These are phyloP conservation scores for human (Homo sapiens) DNA, from an alignment of 2,113 vertebrate species.

Conservation along the genomic window GRCh38 chr13:94780001-94780500, in stretches of 20 bases:
- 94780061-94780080: neutral
- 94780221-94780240: neutral
- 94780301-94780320: neutral
- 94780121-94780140: neutral
- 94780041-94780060: neutral
- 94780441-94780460: too few relatives aligned
- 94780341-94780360: too few relatives aligned
- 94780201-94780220: neutral
- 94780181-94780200: neutral
- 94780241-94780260: neutral
- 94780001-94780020: neutral
- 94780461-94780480: too few relatives aligned
- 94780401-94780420: too few relatives aligned
- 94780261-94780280: neutral
- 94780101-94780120: neutral
- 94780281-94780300: neutral
- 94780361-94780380: too few relatives aligned
- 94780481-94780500: too few relatives aligned
- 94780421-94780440: too few relatives aligned
- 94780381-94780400: too few relatives aligned
- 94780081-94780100: fast-evolving
- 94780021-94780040: neutral
- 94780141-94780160: neutral
- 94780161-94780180: neutral
- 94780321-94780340: too few relatives aligned